Conservation (phyloP, 2,797 vertebrate genomes). For the Nannoperca obscura region DNA sequence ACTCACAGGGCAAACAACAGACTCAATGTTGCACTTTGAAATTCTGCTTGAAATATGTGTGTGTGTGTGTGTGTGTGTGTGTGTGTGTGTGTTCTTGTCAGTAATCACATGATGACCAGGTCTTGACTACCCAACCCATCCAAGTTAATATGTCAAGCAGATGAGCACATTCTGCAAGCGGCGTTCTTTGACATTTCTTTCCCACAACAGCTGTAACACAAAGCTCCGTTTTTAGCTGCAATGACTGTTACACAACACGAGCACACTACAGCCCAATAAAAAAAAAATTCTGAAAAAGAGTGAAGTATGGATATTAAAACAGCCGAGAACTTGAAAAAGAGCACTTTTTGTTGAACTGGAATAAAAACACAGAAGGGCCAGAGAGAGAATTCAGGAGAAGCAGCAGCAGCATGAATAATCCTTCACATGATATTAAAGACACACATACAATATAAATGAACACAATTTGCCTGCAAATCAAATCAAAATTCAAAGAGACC, state of each 20-base stretch:
- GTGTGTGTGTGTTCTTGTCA: constrained; percentile 7
- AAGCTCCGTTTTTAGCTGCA: constrained; percentile 30
- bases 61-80: constrained; percentile 21
- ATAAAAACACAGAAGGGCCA: constrained; percentile 74
- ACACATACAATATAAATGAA: constrained; percentile 67
- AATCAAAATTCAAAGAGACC: constrained; percentile 48
- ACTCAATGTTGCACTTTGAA: constrained; percentile 54
- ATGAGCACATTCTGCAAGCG: constrained; percentile 40
- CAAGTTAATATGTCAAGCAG: constrained; percentile 31
- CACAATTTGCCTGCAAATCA: constrained; percentile 56
- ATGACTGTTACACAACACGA: constrained; percentile 44
- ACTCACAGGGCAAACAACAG: constrained; percentile 67
- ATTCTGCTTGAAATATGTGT: constrained; percentile 21
- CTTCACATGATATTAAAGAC: constrained; percentile 69
- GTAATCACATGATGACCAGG: constrained; percentile 45
- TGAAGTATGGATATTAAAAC: constrained; percentile 78
- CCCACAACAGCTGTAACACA: constrained; percentile 36
- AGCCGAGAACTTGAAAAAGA: constrained; percentile 70
- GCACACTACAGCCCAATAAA: constrained; percentile 18
- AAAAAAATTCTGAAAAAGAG: constrained; percentile 19
- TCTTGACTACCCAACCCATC: constrained; percentile 25
- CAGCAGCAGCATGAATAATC: constrained; percentile 77
- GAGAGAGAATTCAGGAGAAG: constrained; percentile 65
- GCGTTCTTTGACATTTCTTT: constrained; percentile 47
- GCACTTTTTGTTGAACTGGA: constrained; percentile 70